Conservation (phyloP, 2,797 vertebrate species). For the Sphaeramia orbicularis region DNA sequence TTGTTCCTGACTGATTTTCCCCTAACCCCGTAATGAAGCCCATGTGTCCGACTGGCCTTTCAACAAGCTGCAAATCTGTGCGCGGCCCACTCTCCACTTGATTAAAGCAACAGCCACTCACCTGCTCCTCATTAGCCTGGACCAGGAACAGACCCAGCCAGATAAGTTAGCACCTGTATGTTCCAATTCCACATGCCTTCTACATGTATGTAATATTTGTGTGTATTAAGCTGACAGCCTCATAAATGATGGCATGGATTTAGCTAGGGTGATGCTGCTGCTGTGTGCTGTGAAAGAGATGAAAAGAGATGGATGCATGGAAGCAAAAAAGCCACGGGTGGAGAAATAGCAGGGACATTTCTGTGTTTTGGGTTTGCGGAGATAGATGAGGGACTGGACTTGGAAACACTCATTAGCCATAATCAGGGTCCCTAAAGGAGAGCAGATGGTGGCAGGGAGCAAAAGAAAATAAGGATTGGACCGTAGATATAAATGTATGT, state of each 20-base stretch:
- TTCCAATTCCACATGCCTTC: constrained; percentile 84
- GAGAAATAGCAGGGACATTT: constrained; percentile 81
- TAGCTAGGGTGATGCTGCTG: constrained; percentile 47
- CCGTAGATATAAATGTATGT: constrained; percentile 34
- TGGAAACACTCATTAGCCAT: constrained; percentile 78
- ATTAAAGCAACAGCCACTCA: constrained; percentile 87
- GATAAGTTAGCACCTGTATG: constrained; percentile 89
- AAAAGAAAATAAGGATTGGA: constrained; percentile 45
- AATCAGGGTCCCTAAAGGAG: constrained; percentile 79
- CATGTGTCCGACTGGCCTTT: constrained; percentile 86
- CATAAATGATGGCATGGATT: constrained; percentile 78
- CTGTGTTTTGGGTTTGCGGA: constrained; percentile 72
- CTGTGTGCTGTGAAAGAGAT: constrained; percentile 43
- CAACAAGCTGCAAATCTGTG: constrained; percentile 87
- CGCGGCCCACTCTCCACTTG: constrained; percentile 82
- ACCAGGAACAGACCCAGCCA: constrained; percentile 79
- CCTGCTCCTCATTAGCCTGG: constrained; percentile 87
- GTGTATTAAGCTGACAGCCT: constrained; percentile 81
- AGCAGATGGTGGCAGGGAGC: constrained; percentile 73
- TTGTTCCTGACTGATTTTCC: constrained; percentile 88
- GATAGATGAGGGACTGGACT: constrained; percentile 79
- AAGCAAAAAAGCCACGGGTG: constrained; percentile 46
- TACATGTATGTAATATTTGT: constrained; percentile 83
- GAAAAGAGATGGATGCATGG: constrained; percentile 65
- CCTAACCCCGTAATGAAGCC: constrained; percentile 87